These are phyloP conservation scores for Sesia apiformis DNA, from an alignment of 2,888 invertebrate genomes.

Conservation along the genomic window DNA sequence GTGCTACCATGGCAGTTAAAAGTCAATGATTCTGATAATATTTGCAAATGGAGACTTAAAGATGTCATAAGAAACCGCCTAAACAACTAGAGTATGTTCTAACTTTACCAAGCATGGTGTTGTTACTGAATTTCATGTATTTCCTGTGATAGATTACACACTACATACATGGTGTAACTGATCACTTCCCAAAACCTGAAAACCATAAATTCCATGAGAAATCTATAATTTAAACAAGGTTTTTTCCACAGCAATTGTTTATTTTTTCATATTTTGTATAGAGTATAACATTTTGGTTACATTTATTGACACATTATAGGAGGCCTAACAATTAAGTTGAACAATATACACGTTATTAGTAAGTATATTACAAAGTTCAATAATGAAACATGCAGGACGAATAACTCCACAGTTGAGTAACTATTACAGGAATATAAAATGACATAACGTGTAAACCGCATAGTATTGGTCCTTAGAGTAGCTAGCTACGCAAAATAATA, in stretches of 20 bases:
- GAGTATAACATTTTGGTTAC: constrained; percentile 69
- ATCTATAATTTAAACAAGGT: too few species aligned
- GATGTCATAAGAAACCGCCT: too few species aligned
- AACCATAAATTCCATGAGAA: too few species aligned
- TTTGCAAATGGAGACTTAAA: constrained; percentile 6
- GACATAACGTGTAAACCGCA: constrained; percentile 42
- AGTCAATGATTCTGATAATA: constrained; percentile 6
- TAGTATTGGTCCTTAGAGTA: constrained; percentile 53
- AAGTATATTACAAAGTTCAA: constrained; percentile 63
- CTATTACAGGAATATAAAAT: constrained; percentile 21
- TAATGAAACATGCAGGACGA: constrained; percentile 36
- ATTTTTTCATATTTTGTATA: constrained; percentile 68
- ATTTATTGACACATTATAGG: constrained; percentile 68
- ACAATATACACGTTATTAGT: constrained; percentile 62
- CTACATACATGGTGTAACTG: too few species aligned
- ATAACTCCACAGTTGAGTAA: constrained; percentile 37
- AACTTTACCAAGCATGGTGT: too few species aligned
- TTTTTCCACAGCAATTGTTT: constrained; percentile 57
- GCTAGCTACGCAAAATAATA: neutral
- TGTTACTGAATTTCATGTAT: too few species aligned
- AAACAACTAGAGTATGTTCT: too few species aligned
- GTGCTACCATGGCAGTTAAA: constrained; percentile 57
- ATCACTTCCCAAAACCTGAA: too few species aligned
- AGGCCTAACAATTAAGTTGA: constrained; percentile 60
- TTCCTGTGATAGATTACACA: too few species aligned